These are phyloP conservation scores for Xylota segnis DNA, from an alignment of 2,888 invertebrate genomes.

Conservation along the genomic window DNA sequence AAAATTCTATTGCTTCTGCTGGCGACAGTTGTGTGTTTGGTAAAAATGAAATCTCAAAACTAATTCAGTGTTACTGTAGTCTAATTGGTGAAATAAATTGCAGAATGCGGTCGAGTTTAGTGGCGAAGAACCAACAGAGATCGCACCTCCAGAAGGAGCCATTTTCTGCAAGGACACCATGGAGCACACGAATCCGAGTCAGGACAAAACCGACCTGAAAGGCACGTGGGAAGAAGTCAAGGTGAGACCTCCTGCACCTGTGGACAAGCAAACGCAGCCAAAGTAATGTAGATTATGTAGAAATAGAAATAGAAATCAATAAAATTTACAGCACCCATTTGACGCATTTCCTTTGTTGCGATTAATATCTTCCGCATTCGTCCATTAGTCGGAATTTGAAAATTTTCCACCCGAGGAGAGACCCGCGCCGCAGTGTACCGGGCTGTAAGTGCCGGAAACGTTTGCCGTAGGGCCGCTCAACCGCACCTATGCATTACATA, in stretches of 20 bases:
- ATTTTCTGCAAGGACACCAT: constrained; percentile 40
- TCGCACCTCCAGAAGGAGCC: not conserved
- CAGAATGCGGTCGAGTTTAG: constrained; percentile 41
- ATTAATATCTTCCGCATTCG: constrained; percentile 60
- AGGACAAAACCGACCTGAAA: constrained; percentile 23
- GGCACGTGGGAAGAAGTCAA: constrained; percentile 46
- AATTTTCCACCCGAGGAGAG: constrained; percentile 54
- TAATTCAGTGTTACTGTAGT: not conserved
- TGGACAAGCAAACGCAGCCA: not conserved
- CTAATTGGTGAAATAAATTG: not conserved
- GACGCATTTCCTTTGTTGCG: constrained; percentile 65
- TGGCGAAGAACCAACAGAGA: constrained; percentile 18
- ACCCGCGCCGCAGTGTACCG: constrained; percentile 9
- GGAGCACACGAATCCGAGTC: constrained; percentile 7
- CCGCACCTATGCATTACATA: constrained; percentile 69
- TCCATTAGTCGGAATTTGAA: constrained; percentile 39
- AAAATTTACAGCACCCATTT: constrained; percentile 46
- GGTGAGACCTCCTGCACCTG: constrained; percentile 1
- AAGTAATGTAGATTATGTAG: not conserved
- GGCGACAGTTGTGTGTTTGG: constrained; percentile 34
- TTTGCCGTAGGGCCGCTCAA: constrained; percentile 58
- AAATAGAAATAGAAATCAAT: constrained; percentile 37
- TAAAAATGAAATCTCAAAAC: not conserved
- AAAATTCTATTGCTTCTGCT: constrained; percentile 8
- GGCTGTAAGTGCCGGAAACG: constrained; percentile 51